phyloP scores from a whole-genome alignment of 2,113 vertebrate genomes.

The Rhineura floridana region DNA sequence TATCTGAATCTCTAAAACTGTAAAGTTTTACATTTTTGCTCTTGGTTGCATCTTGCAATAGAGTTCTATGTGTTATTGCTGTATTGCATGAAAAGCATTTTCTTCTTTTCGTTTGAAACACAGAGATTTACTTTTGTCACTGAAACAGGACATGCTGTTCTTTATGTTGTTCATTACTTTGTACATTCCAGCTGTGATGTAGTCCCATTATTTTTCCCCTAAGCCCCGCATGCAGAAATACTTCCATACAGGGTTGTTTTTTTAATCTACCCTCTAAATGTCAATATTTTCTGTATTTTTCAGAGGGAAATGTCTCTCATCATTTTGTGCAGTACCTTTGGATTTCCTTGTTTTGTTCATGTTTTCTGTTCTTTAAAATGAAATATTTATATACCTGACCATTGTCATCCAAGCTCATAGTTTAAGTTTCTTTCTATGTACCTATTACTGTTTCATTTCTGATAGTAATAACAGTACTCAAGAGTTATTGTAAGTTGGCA shows the following conservation, averaged over 20 bases:
- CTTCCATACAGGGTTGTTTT: neutral
- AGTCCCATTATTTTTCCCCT: neutral
- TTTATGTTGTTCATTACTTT: neutral
- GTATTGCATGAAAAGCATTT: neutral
- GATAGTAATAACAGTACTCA: neutral
- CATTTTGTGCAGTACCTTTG: neutral
- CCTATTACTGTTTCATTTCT: neutral
- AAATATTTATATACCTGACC: neutral
- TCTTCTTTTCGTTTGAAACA: neutral
- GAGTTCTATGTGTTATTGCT: neutral
- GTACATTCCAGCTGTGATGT: neutral
- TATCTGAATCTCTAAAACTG: constrained; percentile 3
- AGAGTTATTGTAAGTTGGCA: neutral
- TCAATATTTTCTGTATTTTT: neutral
- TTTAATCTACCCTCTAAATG: neutral
- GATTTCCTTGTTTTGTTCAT: neutral
- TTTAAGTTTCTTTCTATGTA: neutral
- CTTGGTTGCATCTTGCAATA: neutral
- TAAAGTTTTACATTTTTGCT: neutral
- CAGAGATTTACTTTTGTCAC: neutral
- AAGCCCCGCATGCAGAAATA: neutral
- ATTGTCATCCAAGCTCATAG: rapidly evolving
- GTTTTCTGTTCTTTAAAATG: neutral
- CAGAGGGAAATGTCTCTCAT: neutral
- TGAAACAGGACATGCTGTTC: neutral